Base-by-base conservation (phyloP, 2,797 vertebrate genomes). In the Phalloptychus januarius region DNA sequence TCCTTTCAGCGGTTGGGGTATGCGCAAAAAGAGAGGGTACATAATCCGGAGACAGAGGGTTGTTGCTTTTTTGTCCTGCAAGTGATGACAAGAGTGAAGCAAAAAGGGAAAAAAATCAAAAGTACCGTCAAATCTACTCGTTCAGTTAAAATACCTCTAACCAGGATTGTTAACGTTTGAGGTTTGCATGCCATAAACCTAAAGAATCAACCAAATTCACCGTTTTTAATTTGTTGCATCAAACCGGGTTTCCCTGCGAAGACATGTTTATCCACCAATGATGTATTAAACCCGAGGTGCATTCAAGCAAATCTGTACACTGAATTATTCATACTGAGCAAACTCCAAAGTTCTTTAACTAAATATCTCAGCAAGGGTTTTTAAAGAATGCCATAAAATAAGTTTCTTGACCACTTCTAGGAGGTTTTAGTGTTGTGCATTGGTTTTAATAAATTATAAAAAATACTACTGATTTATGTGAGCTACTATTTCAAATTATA, bases 11-110 rank as follows among this genome's bases (percentile, higher is more conserved):
- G 5, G 25, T 15, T 45, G 40, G 40, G 12, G 67, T 70, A n/a
- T 70, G 2, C 25, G 13, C 5, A 70, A 70, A 70, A 25, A 70
- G 40, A 44, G 67, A 70, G 23, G 67, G 40, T 15, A 70, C 40
- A 28, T 28, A 44, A 70, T 70, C 23, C 6, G 67, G 67, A 28
- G 67, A 44, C 2, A n/a, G 67, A 44, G 40, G 65, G 65, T 40
- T 69, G 65, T 40, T 69, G 65, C 38, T 69, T 69, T 69, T 63
- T 69, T 69, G 36, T 15, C 65, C 65, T 69, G 65, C 25, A 42
- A 36, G 25, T 67, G 36, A 40, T 12, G 65, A 23, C 11, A 25
- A 36, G 23, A 69, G 42, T 69, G 12, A 69, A 69, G 20, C 20
- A n/a, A n/a, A n/a, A n/a, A n/a, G n/a, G n/a, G n/a, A n/a, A n/a